A percentile compares a stretch with the other conserved stretches of the same genome.
Conservation (phyloP, 2,113 vertebrate species). For the Mugil cephalus region DNA sequence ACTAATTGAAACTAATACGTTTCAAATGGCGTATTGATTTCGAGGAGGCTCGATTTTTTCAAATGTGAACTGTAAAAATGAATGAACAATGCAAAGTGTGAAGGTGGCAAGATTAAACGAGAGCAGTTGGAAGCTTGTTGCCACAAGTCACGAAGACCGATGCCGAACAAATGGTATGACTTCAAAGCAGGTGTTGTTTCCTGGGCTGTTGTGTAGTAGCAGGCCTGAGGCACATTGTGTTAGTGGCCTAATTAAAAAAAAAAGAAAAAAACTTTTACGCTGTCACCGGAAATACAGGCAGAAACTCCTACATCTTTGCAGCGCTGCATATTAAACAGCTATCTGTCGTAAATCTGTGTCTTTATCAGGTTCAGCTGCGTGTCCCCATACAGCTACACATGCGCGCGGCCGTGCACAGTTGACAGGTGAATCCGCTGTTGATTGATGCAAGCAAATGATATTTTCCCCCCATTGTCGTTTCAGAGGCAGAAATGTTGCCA, state of each 20-base stretch:
- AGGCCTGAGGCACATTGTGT: conserved; percentile 39
- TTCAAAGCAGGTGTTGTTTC: conserved; percentile 53
- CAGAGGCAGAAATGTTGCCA: conserved; percentile 29
- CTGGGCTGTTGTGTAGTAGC: conserved; percentile 35
- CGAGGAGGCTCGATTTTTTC: conserved; percentile 48
- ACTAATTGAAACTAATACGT: conserved; percentile 75
- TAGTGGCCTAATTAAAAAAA: conserved; percentile 52
- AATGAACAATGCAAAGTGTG: conserved; percentile 18
- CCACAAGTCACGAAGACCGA: conserved; percentile 39
- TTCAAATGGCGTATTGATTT: conserved; percentile 70
- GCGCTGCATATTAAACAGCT: conserved; percentile 21
- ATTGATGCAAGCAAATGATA: conserved; percentile 60
- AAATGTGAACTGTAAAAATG: conserved; percentile 50
- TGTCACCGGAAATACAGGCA: conserved; percentile 29
- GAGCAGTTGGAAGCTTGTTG: conserved; percentile 5
- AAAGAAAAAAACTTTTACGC: conserved; percentile 3
- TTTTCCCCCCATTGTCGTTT: conserved; percentile 3
- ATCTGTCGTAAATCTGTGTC: conserved; percentile 15
- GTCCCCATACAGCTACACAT: not conserved
- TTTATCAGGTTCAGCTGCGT: conserved; percentile 43
- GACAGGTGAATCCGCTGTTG: conserved; percentile 55
- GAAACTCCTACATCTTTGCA: conserved; percentile 11
- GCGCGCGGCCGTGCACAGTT: conserved; percentile 6
- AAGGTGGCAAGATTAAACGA: conserved; percentile 38
- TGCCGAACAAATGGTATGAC: conserved; percentile 39